These are phyloP conservation scores for Siderastrea siderea DNA, from an alignment of 92 coral and sea anemone genomes.

Conservation along the genomic window DNA sequence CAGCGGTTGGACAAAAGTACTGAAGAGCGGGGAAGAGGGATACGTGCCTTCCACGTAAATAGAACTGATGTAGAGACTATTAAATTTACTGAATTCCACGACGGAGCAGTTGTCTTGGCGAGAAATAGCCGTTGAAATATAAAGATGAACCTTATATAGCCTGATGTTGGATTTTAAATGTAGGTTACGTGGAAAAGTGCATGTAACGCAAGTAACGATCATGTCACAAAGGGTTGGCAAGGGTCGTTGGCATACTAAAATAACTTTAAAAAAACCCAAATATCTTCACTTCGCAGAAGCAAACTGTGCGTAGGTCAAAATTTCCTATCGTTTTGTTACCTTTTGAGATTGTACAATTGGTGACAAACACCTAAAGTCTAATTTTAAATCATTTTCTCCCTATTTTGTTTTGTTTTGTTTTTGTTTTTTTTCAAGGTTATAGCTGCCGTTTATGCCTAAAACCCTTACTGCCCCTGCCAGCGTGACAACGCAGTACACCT, in stretches of 20 bases:
- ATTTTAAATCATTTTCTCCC: too few relatives aligned
- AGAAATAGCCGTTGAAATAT: neutral
- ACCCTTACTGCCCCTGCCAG: too few relatives aligned
- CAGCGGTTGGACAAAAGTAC: constrained; percentile 98
- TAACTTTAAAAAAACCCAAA: too few relatives aligned
- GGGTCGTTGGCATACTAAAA: neutral
- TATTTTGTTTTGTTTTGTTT: too few relatives aligned
- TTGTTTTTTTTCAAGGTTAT: too few relatives aligned
- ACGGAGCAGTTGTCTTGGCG: neutral
- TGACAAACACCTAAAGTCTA: too few relatives aligned
- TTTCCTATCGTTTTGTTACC: too few relatives aligned
- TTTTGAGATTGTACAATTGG: too few relatives aligned
- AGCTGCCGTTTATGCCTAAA: too few relatives aligned
- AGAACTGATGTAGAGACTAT: neutral
- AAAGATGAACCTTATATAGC: neutral
- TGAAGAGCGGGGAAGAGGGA: constrained; percentile 87
- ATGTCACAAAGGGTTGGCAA: neutral
- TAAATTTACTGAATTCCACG: neutral
- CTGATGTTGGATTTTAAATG: neutral
- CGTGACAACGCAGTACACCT: too few relatives aligned
- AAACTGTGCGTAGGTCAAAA: too few relatives aligned
- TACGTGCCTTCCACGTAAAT: constrained; percentile 97
- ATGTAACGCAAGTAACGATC: neutral
- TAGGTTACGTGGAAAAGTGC: neutral
- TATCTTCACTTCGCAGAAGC: too few relatives aligned